phyloP scores from a whole-genome alignment of 2,797 vertebrate genomes.

The Erethizon dorsatum region DNA sequence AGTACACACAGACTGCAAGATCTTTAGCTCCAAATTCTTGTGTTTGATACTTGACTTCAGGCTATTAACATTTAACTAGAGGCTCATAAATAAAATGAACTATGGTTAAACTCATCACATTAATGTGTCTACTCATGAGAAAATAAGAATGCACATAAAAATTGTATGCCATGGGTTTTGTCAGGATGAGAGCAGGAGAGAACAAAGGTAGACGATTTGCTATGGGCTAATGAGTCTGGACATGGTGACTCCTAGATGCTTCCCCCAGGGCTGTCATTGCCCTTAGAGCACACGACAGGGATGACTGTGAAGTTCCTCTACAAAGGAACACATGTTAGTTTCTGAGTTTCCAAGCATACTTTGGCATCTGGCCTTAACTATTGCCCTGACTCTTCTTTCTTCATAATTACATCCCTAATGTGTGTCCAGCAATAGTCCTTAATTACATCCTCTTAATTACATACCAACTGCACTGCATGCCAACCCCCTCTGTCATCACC shows the following conservation, averaged over 20 bases:
- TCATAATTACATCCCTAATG: constrained; percentile 56
- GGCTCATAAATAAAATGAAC: constrained; percentile 71
- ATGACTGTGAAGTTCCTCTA: not conserved
- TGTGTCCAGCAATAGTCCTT: not conserved
- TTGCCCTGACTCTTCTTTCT: constrained; percentile 41
- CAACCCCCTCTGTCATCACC: not conserved
- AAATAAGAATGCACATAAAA: constrained; percentile 69
- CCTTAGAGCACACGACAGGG: not conserved
- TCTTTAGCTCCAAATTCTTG: constrained; percentile 35
- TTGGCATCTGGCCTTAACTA: not conserved
- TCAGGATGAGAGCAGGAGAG: not conserved
- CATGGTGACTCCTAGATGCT: not conserved
- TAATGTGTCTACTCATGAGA: constrained; percentile 66
- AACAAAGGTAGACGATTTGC: not conserved
- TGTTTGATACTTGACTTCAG: constrained; percentile 66
- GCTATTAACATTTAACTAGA: constrained; percentile 65
- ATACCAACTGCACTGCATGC: not conserved
- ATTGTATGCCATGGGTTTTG: not conserved
- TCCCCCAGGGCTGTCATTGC: not conserved
- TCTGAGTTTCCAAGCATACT: constrained; percentile 10
- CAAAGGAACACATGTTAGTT: not conserved
- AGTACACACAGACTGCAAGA: not conserved
- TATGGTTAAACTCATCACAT: constrained; percentile 50
- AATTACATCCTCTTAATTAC: constrained; percentile 55
- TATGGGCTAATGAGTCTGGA: not conserved